Evolutionary conservation across 2,888 invertebrate genomes (phyloP).

Genomic region (Melangyna quadrimaculata): DNA sequence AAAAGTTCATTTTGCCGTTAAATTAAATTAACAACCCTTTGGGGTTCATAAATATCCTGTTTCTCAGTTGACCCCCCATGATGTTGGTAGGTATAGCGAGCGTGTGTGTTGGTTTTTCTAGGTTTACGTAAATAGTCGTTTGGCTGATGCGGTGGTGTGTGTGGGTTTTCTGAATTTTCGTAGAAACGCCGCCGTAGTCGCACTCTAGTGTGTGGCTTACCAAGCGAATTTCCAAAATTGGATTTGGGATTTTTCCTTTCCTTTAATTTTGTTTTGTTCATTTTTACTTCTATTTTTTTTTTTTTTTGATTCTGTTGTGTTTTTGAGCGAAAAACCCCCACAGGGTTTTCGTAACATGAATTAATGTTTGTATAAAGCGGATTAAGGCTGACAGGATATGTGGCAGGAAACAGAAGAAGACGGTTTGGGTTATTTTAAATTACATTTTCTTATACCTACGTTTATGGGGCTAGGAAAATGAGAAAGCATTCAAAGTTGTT

Average conservation of each 20-base stretch:
- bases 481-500: slow-evolving; percentile 51
- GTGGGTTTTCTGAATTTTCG: neutral
- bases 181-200: slow-evolving; percentile 32
- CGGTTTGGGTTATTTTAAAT: slow-evolving; percentile 57
- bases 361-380: slow-evolving; percentile 65
- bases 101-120: slow-evolving; percentile 5
- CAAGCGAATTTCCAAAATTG: slow-evolving; percentile 44
- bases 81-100: too few species aligned
- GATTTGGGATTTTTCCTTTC: slow-evolving; percentile 35
- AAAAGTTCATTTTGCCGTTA: slow-evolving; percentile 68
- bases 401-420: slow-evolving; percentile 41
- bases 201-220: slow-evolving; percentile 52
- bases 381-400: slow-evolving; percentile 67
- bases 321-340: slow-evolving; percentile 15
- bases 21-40: slow-evolving; percentile 70
- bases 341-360: slow-evolving; percentile 43
- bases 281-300: neutral
- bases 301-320: neutral
- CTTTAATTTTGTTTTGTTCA: neutral
- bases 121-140: neutral
- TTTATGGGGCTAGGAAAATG: slow-evolving; percentile 35
- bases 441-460: slow-evolving; percentile 59
- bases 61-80: slow-evolving; percentile 65
- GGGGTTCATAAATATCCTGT: slow-evolving; percentile 67
- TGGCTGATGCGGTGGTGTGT: neutral